phyloP scores from a whole-genome alignment of 2,888 invertebrate genomes.

The Anagyrus pseudococci region DNA sequence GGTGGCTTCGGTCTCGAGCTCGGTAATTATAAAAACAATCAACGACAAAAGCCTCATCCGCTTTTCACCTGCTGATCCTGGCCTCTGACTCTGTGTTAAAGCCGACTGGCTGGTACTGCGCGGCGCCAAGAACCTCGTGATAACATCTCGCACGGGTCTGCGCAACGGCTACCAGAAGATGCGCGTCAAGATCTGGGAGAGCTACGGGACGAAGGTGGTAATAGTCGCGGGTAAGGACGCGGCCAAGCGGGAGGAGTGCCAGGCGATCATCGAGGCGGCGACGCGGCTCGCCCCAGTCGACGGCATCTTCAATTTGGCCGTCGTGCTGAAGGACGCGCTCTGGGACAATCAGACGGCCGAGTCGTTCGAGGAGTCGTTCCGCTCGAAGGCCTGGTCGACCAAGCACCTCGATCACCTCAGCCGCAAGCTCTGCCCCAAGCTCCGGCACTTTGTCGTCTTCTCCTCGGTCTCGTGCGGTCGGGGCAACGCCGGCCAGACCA shows the following conservation, averaged over 20 bases:
- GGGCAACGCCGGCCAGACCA: slow-evolving; percentile 72
- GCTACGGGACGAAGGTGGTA: slow-evolving; percentile 72
- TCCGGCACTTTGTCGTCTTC: slow-evolving; percentile 69
- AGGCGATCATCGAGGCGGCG: slow-evolving; percentile 70
- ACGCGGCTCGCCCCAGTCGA: slow-evolving; percentile 65
- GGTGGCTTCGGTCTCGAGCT: slow-evolving; percentile 91
- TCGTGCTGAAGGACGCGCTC: slow-evolving; percentile 66
- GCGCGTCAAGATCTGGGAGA: slow-evolving; percentile 72
- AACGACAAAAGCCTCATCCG: neutral
- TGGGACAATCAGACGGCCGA: slow-evolving; percentile 65
- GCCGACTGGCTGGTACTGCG: slow-evolving; percentile 85
- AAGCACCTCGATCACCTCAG: slow-evolving; percentile 65
- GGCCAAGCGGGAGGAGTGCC: slow-evolving; percentile 74
- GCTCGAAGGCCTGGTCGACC: slow-evolving; percentile 69
- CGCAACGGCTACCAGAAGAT: slow-evolving; percentile 82
- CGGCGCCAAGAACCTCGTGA: slow-evolving; percentile 79
- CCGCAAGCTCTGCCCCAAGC: slow-evolving; percentile 61
- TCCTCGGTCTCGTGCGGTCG: slow-evolving; percentile 72
- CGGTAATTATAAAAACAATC: slow-evolving; percentile 47
- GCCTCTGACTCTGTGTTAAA: neutral
- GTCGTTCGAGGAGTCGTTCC: slow-evolving; percentile 64
- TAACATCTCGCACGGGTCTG: slow-evolving; percentile 83
- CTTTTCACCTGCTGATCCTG: neutral
- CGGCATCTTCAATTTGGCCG: slow-evolving; percentile 73
- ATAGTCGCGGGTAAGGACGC: slow-evolving; percentile 76